phyloP scores from a whole-genome alignment of 2,888 invertebrate species.

The Drosophila mercatorum region DNA sequence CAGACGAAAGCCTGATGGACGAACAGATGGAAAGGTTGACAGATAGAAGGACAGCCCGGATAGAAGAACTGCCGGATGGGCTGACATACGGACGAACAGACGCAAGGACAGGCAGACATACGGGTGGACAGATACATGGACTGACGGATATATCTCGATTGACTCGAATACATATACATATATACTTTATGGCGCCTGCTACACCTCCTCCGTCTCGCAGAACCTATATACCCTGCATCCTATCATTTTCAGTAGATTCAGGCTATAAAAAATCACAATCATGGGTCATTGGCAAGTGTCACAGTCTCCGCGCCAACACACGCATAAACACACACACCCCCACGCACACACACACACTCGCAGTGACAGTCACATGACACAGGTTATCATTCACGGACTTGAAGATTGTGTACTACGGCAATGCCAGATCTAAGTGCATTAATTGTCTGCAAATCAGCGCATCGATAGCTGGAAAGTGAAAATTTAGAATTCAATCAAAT shows the following conservation, averaged over 20 bases:
- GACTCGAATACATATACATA: too few relatives aligned
- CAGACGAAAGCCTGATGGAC: too few relatives aligned
- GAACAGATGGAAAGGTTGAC: too few relatives aligned
- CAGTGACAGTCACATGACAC: slow-evolving; percentile 4
- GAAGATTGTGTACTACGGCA: background rate
- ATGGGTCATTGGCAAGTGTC: slow-evolving; percentile 13
- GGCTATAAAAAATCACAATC: slow-evolving; percentile 1
- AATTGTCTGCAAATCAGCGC: slow-evolving; percentile 8
- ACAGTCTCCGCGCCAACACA: slow-evolving; percentile 6
- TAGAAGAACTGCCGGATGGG: too few relatives aligned
- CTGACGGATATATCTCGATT: too few relatives aligned
- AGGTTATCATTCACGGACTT: slow-evolving; percentile 19
- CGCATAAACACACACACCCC: background rate
- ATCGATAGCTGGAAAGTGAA: background rate
- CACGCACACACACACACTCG: background rate
- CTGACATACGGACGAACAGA: background rate
- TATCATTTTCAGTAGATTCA: background rate
- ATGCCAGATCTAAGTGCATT: background rate
- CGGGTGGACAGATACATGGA: background rate
- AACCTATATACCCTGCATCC: background rate
- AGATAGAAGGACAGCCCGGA: too few relatives aligned
- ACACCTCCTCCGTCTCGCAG: background rate
- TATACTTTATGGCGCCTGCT: background rate
- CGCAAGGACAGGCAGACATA: too few relatives aligned
- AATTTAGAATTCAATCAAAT: background rate